phyloP scores from a whole-genome alignment of 1,140 invertebrate species.

The Panulirus ornatus region DNA sequence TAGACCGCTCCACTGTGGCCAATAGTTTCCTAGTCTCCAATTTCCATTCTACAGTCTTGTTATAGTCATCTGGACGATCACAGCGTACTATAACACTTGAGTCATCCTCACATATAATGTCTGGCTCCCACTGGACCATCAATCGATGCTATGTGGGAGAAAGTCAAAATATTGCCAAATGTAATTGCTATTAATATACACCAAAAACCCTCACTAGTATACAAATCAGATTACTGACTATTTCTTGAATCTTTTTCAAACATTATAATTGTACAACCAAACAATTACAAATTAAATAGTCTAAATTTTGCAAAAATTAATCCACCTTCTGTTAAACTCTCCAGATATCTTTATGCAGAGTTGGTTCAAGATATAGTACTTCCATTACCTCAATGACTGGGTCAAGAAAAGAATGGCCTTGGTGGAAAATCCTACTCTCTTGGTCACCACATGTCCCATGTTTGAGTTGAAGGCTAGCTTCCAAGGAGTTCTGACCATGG shows the following conservation, averaged over 20 bases:
- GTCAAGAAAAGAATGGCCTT: constrained; percentile 50
- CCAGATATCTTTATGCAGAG: too few relatives aligned
- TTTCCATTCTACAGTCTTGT: constrained; percentile 75
- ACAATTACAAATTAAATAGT: too few relatives aligned
- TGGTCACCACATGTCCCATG: constrained; percentile 74
- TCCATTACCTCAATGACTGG: constrained; percentile 75
- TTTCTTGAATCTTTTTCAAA: too few relatives aligned
- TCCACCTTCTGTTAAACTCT: too few relatives aligned
- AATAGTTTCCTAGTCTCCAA: constrained; percentile 54
- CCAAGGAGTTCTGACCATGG: constrained; percentile 64
- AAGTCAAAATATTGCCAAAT: too few relatives aligned
- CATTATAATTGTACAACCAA: too few relatives aligned
- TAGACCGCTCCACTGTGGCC: constrained; percentile 48
- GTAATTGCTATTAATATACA: too few relatives aligned
- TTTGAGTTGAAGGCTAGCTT: constrained; percentile 66
- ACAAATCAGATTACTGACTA: too few relatives aligned
- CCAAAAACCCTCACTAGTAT: too few relatives aligned
- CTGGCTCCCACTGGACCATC: constrained; percentile 76
- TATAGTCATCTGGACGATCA: constrained; percentile 76
- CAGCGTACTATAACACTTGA: constrained; percentile 75
- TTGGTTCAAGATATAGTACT: too few relatives aligned
- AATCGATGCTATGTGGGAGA: constrained; percentile 72
- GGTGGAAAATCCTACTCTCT: constrained; percentile 17
- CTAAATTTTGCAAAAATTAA: too few relatives aligned
- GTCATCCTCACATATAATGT: constrained; percentile 75